Evolutionary conservation across 1,140 invertebrate species (phyloP).

Genomic region (Gonatopus flavifemur): DNA sequence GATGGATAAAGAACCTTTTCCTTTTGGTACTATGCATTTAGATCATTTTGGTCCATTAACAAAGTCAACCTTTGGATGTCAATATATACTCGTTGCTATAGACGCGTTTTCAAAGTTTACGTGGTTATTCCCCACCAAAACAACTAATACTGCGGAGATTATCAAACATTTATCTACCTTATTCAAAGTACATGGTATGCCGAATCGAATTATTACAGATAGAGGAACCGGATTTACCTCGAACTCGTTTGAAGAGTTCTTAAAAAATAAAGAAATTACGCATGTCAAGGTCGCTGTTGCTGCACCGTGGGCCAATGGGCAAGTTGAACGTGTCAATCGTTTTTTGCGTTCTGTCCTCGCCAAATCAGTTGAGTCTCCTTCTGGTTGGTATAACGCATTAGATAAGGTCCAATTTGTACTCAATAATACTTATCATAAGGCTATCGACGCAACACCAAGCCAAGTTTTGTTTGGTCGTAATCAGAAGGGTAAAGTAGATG

Average conservation of each 20-base stretch:
- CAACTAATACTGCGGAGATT: background rate
- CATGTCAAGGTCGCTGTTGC: background rate
- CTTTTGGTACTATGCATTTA: background rate
- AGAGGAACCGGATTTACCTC: background rate
- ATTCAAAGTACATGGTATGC: background rate
- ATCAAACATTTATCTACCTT: background rate
- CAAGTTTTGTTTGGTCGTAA: background rate
- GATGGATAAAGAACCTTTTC: background rate
- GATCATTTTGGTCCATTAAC: background rate
- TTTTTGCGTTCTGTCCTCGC: background rate
- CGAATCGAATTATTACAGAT: background rate
- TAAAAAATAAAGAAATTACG: background rate
- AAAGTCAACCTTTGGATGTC: background rate
- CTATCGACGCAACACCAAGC: background rate
- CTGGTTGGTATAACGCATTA: background rate
- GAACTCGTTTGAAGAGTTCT: background rate
- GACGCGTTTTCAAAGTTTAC: slow-evolving; percentile 1
- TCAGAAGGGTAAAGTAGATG: background rate
- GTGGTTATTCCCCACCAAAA: background rate
- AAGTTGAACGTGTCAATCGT: too few species aligned
- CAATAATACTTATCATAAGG: background rate
- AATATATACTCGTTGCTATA: background rate
- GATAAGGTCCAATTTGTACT: background rate
- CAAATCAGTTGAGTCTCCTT: background rate
- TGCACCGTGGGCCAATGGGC: too few species aligned